Evolutionary conservation across 2,888 invertebrate species (phyloP).

Genomic region (Dastarcus helophoroides): DNA sequence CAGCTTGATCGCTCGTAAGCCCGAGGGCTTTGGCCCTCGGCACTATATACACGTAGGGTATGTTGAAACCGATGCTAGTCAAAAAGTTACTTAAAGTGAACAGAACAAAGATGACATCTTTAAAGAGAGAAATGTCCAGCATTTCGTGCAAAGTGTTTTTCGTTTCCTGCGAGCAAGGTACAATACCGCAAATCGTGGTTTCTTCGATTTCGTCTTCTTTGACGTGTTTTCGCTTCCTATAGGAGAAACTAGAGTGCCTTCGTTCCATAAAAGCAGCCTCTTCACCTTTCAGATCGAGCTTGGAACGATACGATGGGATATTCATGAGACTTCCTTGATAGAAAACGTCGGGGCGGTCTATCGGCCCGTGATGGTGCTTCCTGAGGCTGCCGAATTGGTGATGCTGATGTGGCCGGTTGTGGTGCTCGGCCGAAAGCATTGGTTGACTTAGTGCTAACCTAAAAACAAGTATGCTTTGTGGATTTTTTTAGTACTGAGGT

Average conservation of each 20-base stretch:
- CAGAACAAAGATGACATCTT: conserved; percentile 76
- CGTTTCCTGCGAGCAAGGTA: conserved; percentile 56
- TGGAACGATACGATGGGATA: conserved; percentile 31
- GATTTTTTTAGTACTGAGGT: conserved; percentile 9
- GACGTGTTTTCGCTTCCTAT: conserved; percentile 13
- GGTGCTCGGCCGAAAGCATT: conserved; percentile 35
- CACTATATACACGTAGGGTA: conserved; percentile 81
- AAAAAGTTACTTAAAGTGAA: conserved; percentile 91
- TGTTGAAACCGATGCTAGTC: conserved; percentile 88
- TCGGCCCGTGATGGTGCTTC: conserved; percentile 45
- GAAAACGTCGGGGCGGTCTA: conserved; percentile 79
- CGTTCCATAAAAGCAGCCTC: conserved; percentile 22
- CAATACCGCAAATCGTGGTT: conserved; percentile 38
- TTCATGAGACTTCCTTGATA: conserved; percentile 66
- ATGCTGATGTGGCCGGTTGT: no score
- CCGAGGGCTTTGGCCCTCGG: conserved; percentile 55
- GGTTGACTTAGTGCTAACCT: conserved; percentile 64
- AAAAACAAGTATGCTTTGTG: conserved; percentile 21
- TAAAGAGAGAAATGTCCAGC: conserved; percentile 75
- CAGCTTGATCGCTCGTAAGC: conserved; percentile 46
- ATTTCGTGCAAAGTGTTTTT: conserved; percentile 64
- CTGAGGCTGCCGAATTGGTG: conserved; percentile 42
- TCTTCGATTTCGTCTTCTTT: conserved; percentile 15
- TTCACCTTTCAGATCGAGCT: conserved; percentile 23
- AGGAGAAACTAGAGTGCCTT: conserved; percentile 20